Evolutionary conservation across 2,113 vertebrate genomes (phyloP), one percentile per base, ranked within the genome.

Genomic region (Heteronetta atricapilla): DNA sequence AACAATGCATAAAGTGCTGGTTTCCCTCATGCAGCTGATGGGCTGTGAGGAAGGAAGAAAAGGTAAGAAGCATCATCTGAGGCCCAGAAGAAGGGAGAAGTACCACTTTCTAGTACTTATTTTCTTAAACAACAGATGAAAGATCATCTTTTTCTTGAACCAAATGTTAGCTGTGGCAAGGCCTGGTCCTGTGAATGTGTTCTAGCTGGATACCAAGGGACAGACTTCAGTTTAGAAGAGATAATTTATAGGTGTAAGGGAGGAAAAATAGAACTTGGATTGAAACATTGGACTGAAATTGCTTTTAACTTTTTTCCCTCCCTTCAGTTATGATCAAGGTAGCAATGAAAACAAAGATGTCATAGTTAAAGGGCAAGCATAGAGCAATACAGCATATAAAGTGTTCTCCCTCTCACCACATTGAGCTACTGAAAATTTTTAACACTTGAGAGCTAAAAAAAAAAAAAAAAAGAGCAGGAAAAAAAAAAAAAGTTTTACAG

Each of bases 1-100:
- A 92, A 22, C 13, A 12, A 38, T 95, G 77, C 64, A 67, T 88
- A 92, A 90, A 92, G 46, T 70, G 82, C 73, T 95, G 82, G 58
- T 93, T 80, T 81, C 77, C 91, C 92, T 94, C 31, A 1, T 69
- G 74, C 76, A 62, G 52, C 85, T 95, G 72, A 86, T 80, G 40
- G 66, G 77, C 66, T 79, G 53, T 6, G 20, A 85, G 81, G 63
- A 95, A 90, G 26, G 11, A 44, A 76, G 46, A 82, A 80, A 50
- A 76, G 63, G 93, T 53, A 34, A 84, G 29, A 44, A 87, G 8
- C 40, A 84, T 44, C 62, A 56, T 38, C 67, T 58, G 66, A 84
- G 40, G 56, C 28, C 55, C 82, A 86, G 83, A 70, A 46, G 46
- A 53, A 81, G 82, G 53, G 20, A 93, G 38, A 83, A 96, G 9